Conservation (phyloP, 2,113 vertebrate genomes). For the Nothocercus julius region DNA sequence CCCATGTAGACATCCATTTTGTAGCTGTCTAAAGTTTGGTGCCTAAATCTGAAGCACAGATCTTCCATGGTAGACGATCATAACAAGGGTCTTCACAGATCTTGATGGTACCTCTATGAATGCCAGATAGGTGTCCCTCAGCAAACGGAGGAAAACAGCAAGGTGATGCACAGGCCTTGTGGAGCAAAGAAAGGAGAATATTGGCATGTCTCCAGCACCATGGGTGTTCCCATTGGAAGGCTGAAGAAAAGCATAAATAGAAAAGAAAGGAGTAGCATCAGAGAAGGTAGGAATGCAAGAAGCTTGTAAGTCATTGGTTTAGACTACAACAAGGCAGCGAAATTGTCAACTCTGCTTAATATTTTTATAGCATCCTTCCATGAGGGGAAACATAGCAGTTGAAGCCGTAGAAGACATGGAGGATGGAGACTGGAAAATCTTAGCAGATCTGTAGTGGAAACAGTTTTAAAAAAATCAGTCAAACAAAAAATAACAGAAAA, state of each 20-base stretch:
- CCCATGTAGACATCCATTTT: neutral
- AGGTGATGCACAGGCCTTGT: neutral
- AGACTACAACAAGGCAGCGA: neutral
- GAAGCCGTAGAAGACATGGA: neutral
- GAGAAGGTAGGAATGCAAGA: neutral
- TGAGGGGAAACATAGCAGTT: neutral
- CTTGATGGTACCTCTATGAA: accelerated
- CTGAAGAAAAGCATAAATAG: neutral
- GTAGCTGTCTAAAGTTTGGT: neutral
- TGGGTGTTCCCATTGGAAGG: neutral
- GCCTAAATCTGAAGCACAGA: neutral
- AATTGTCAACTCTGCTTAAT: neutral
- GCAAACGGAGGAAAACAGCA: neutral
- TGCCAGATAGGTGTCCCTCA: neutral
- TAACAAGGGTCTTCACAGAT: neutral
- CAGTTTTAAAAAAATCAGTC: neutral
- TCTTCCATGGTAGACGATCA: neutral
- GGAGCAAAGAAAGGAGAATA: neutral
- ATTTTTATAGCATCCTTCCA: neutral
- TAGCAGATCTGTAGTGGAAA: neutral
- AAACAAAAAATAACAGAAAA: neutral
- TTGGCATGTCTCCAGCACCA: accelerated
- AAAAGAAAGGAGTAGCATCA: neutral
- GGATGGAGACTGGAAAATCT: neutral
- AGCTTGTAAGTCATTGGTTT: neutral